A percentile compares a stretch with the other conserved stretches of the same genome.
Conservation (phyloP, 2,113 vertebrate genomes). For the Athene noctua region DNA sequence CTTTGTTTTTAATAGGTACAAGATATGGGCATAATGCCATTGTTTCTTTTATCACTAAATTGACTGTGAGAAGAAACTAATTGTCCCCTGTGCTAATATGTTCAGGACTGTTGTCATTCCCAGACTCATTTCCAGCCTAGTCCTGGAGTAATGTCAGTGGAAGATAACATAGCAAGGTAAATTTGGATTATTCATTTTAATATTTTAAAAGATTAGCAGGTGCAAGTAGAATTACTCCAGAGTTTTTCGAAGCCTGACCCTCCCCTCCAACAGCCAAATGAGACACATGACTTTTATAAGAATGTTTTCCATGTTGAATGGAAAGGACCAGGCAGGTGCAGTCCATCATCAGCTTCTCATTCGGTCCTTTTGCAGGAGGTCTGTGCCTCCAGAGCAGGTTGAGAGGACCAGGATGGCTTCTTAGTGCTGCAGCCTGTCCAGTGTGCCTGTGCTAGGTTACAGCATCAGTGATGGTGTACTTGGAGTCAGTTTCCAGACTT, state of each 20-base stretch:
- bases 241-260: not conserved
- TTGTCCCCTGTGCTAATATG: not conserved
- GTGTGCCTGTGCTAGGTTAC: not conserved
- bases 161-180: not conserved
- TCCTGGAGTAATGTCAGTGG: not conserved
- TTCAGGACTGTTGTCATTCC: not conserved
- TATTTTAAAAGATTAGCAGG: not conserved
- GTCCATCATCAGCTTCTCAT: not conserved
- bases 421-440: not conserved
- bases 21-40: not conserved
- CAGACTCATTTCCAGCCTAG: not conserved
- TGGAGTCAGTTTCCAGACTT: not conserved
- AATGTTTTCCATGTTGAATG: not conserved
- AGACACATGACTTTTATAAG: not conserved
- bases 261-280: not conserved
- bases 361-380: not conserved
- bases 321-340: not conserved
- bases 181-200: not conserved
- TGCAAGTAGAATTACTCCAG: not conserved
- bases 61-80: not conserved
- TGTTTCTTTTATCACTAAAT: not conserved
- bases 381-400: not conserved
- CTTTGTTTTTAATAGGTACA: not conserved
- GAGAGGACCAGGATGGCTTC: not conserved
- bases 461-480: not conserved